Conservation (phyloP, 2,113 vertebrate species). For the Lonchura striata region DNA sequence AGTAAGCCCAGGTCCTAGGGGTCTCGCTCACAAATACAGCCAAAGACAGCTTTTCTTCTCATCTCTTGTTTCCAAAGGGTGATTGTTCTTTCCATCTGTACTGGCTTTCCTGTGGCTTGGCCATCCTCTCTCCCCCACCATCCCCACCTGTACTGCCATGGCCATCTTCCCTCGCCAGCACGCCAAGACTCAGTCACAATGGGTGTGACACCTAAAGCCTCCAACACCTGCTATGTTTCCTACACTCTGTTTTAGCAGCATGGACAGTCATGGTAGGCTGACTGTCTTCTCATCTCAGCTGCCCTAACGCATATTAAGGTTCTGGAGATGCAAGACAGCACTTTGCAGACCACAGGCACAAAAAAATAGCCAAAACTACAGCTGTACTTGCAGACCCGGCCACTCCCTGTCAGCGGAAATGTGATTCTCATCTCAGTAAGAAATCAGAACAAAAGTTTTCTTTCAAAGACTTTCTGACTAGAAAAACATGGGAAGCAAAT, state of each 20-base stretch:
- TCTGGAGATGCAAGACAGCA: background rate
- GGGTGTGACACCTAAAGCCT: background rate
- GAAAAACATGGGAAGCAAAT: background rate
- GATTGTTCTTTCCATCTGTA: background rate
- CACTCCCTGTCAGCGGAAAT: background rate
- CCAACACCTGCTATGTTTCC: background rate
- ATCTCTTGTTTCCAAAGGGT: background rate
- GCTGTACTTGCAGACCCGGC: background rate
- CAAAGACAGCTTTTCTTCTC: background rate
- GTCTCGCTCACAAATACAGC: background rate
- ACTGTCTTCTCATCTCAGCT: background rate
- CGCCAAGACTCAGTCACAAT: accelerated
- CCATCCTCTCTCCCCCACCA: background rate
- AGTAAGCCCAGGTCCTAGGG: background rate
- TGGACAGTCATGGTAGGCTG: background rate
- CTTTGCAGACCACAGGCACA: background rate
- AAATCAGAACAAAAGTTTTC: conserved; percentile 23
- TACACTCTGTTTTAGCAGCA: background rate
- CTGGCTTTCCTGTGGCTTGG: background rate
- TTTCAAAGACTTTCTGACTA: background rate
- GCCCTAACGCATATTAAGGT: background rate
- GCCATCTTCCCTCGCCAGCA: background rate
- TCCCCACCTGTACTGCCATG: background rate
- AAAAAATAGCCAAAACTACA: background rate
- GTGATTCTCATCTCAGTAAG: background rate